These are phyloP conservation scores for Sphaerophoria rueppellii DNA, from an alignment of 2,888 invertebrate species.

Conservation along the genomic window DNA sequence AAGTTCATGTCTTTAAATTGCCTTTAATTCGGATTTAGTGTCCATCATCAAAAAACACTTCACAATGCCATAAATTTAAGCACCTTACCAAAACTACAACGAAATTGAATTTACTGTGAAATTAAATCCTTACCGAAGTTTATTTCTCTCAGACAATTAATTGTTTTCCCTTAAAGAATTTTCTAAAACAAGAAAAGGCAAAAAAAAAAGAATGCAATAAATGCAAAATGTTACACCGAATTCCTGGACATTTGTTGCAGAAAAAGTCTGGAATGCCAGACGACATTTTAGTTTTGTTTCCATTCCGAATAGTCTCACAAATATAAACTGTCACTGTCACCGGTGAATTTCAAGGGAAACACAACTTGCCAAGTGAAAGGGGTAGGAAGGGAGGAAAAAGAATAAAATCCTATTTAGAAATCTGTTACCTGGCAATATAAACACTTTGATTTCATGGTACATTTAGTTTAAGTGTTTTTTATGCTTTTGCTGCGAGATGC, in stretches of 20 bases:
- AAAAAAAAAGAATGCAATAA: constrained; percentile 53
- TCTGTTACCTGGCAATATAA: constrained; percentile 73
- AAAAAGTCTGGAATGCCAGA: constrained; percentile 37
- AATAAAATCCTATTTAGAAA: constrained; percentile 55
- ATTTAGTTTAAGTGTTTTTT: constrained; percentile 75
- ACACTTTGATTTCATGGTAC: constrained; percentile 79
- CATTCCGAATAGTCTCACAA: neutral
- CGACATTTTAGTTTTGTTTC: constrained; percentile 15
- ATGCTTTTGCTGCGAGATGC: neutral
- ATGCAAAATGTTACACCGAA: constrained; percentile 66
- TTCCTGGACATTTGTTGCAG: constrained; percentile 52
- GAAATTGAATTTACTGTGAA: neutral
- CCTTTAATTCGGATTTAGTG: neutral
- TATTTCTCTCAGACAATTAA: constrained; percentile 45
- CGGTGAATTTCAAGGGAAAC: neutral
- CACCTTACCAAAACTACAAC: neutral
- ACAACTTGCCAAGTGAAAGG: neutral
- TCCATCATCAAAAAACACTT: too few relatives aligned
- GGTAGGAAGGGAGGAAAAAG: neutral
- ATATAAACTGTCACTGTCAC: neutral
- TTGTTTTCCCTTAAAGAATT: constrained; percentile 18
- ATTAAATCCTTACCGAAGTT: constrained; percentile 42
- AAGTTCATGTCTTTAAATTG: too few relatives aligned
- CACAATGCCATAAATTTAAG: constrained; percentile 3
- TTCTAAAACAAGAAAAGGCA: neutral